These are phyloP conservation scores for Neodiprion virginianus DNA, from an alignment of 1,140 invertebrate species.

Conservation along the genomic window DNA sequence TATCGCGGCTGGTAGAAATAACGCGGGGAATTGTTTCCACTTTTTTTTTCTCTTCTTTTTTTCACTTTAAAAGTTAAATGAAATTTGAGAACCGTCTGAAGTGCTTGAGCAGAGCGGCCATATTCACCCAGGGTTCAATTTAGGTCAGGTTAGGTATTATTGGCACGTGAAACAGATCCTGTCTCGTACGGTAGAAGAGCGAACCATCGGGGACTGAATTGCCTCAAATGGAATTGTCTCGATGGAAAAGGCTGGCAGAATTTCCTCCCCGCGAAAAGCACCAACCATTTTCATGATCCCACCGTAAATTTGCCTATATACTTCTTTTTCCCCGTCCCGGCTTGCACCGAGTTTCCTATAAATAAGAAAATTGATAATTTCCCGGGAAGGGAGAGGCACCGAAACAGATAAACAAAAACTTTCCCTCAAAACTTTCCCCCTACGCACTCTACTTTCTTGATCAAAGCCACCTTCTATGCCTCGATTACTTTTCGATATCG, in stretches of 20 bases:
- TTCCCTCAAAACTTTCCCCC: neutral
- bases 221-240: neutral
- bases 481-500: neutral
- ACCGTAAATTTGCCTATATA: neutral
- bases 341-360: neutral
- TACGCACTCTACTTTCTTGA: neutral
- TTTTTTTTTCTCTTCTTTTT: neutral
- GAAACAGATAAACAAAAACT: neutral
- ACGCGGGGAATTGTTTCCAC: too few relatives aligned
- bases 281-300: neutral
- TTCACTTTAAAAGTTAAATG: neutral
- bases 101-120: neutral
- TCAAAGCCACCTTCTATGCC: neutral
- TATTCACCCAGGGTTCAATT: neutral
- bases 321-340: neutral
- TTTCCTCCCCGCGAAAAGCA: neutral
- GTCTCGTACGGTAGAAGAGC: neutral
- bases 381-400: too few relatives aligned
- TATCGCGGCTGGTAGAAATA: too few relatives aligned
- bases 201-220: neutral
- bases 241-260: neutral
- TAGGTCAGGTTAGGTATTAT: slow-evolving; percentile 5
- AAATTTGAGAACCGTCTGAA: slow-evolving; percentile 1
- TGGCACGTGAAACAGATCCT: slow-evolving; percentile 4
- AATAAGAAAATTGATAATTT: slow-evolving; percentile 3